Evolutionary conservation across 2,888 invertebrate genomes (phyloP).

Genomic region (Graphium colonna): DNA sequence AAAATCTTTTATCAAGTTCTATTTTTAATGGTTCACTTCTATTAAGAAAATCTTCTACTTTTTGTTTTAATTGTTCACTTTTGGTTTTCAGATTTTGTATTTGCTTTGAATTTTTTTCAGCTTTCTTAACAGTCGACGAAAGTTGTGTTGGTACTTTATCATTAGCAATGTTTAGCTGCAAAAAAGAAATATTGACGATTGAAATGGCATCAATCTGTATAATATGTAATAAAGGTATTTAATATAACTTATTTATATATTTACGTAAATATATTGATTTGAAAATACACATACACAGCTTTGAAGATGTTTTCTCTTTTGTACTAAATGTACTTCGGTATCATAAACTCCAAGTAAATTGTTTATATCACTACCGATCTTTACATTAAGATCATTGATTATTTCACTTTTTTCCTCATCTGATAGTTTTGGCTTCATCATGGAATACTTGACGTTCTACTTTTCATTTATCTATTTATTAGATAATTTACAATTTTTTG

Average conservation of each 20-base stretch:
- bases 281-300: conserved; percentile 40
- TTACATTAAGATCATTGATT: conserved; percentile 63
- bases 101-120: conserved; percentile 77
- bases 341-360: conserved; percentile 46
- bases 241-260: too few species aligned
- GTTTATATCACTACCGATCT: conserved; percentile 62
- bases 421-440: conserved; percentile 36
- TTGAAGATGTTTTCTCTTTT: conserved; percentile 47
- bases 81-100: conserved; percentile 68
- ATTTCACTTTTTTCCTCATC: conserved; percentile 68
- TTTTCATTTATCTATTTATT: too few species aligned
- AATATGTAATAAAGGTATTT: too few species aligned
- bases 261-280: background rate
- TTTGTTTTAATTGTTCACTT: conserved; percentile 60
- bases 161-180: conserved; percentile 82
- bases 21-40: conserved; percentile 61
- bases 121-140: conserved; percentile 81
- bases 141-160: conserved; percentile 82
- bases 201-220: too few species aligned
- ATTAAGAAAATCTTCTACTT: conserved; percentile 58
- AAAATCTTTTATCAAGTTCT: conserved; percentile 65
- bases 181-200: too few species aligned
- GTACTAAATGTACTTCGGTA: conserved; percentile 49
- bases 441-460: conserved; percentile 4
- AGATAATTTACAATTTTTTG: too few species aligned